These are phyloP conservation scores for Misgurnus anguillicaudatus DNA, from an alignment of 2,113 vertebrate species.

Conservation along the genomic window DNA sequence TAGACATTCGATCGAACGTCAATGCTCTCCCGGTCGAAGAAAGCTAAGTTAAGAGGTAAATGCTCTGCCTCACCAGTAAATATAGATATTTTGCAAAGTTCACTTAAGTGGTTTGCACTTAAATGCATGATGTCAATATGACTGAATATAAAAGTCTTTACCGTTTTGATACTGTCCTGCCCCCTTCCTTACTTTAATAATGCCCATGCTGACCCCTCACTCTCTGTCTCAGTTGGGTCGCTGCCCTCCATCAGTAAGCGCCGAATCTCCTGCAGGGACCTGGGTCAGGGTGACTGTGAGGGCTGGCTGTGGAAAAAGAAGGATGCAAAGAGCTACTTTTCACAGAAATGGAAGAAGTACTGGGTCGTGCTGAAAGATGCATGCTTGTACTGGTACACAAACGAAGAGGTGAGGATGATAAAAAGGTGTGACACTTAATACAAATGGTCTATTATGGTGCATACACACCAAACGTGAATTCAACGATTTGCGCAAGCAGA, in stretches of 20 bases:
- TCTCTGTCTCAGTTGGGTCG: constrained; percentile 71
- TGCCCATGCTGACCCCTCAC: background rate
- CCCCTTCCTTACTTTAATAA: background rate
- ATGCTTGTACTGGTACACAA: constrained; percentile 98
- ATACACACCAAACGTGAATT: background rate
- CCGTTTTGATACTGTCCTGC: constrained; percentile 1
- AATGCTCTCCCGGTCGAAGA: constrained; percentile 93
- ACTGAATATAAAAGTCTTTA: background rate
- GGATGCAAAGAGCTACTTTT: constrained; percentile 98
- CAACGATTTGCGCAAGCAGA: too few relatives aligned
- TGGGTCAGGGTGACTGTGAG: constrained; percentile 96
- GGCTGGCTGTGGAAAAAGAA: constrained; percentile 99
- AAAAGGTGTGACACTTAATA: background rate
- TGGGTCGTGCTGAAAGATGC: constrained; percentile 98
- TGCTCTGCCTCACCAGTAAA: background rate
- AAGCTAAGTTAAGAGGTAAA: constrained; percentile 91
- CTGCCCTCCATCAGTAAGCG: constrained; percentile 92
- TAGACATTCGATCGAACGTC: constrained; percentile 97
- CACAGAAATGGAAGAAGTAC: constrained; percentile 99
- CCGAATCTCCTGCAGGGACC: constrained; percentile 94
- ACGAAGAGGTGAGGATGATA: constrained; percentile 86
- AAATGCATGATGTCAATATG: background rate
- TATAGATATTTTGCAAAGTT: too few relatives aligned
- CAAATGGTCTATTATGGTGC: background rate
- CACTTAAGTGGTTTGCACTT: background rate